Conservation (phyloP, 2,888 invertebrate species). For the Conus canariensis region DNA sequence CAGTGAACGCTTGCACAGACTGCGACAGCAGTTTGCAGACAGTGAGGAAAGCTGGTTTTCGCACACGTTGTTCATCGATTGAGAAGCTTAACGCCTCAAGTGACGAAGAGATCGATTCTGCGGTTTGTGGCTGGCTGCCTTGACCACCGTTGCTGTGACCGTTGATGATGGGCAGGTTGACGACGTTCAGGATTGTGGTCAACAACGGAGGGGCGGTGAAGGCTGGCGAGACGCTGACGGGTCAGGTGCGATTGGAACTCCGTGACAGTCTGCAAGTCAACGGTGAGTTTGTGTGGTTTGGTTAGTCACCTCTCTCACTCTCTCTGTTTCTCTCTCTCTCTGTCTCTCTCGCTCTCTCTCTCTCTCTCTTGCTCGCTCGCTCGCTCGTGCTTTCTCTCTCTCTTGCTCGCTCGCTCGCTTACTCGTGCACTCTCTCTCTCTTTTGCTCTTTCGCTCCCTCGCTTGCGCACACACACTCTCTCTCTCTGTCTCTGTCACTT, state of each 20-base stretch:
- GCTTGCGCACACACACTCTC: no score
- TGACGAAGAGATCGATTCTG: no score
- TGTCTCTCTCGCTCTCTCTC: neutral
- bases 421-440: neutral
- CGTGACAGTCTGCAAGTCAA: neutral
- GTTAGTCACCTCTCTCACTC: neutral
- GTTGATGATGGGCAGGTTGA: constrained; percentile 10
- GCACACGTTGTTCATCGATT: no score
- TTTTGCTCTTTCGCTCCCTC: neutral
- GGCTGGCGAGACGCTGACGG: constrained; percentile 6
- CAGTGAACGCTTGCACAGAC: no score
- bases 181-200: constrained; percentile 20
- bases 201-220: neutral
- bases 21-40: no score
- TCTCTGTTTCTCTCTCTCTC: neutral
- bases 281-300: neutral
- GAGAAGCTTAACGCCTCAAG: no score
- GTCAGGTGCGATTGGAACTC: constrained; percentile 24
- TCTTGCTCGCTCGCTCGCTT: neutral
- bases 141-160: neutral
- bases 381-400: neutral
- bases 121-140: no score
- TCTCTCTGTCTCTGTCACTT: no score
- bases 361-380: neutral
- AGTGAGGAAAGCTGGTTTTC: no score